Evolutionary conservation across 2,888 invertebrate species (phyloP).

Genomic region (Myopa tessellatipennis): DNA sequence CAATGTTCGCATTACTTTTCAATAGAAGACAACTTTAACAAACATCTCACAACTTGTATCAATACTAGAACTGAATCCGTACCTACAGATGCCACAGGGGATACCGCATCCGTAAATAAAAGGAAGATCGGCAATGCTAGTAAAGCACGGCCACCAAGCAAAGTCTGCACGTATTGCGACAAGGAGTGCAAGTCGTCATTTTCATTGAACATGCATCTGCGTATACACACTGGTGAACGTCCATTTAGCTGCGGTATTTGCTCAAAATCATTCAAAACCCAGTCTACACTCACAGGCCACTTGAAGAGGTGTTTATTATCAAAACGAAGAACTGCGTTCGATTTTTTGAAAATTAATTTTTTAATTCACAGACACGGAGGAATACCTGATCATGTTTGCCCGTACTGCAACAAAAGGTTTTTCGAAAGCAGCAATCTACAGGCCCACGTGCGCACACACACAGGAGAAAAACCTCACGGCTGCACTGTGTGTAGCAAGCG

Average conservation of each 20-base stretch:
- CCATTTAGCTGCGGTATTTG: constrained; percentile 61
- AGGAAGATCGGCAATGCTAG: not conserved
- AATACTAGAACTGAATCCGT: not conserved
- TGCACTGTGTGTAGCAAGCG: constrained; percentile 61
- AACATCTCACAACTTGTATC: constrained; percentile 41
- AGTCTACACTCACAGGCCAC: constrained; percentile 58
- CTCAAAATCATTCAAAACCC: constrained; percentile 61
- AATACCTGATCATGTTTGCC: constrained; percentile 50
- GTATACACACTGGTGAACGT: constrained; percentile 62
- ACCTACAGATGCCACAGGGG: not conserved
- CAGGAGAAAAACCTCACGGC: constrained; percentile 59
- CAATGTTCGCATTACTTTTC: constrained; percentile 51
- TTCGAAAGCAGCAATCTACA: constrained; percentile 51
- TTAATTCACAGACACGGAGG: constrained; percentile 50
- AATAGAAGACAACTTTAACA: constrained; percentile 38
- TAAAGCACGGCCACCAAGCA: constrained; percentile 15
- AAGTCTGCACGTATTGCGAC: constrained; percentile 55
- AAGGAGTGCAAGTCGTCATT: constrained; percentile 53
- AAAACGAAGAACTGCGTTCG: not conserved
- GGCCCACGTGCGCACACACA: constrained; percentile 57
- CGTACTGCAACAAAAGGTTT: constrained; percentile 55
- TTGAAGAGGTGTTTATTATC: constrained; percentile 52
- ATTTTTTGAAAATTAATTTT: not conserved
- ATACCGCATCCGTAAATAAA: not conserved
- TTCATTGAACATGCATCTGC: constrained; percentile 58